A percentile compares a stretch with the other conserved stretches of the same genome.
Conservation (phyloP, 2,888 invertebrate genomes). For the Agrochola lota region DNA sequence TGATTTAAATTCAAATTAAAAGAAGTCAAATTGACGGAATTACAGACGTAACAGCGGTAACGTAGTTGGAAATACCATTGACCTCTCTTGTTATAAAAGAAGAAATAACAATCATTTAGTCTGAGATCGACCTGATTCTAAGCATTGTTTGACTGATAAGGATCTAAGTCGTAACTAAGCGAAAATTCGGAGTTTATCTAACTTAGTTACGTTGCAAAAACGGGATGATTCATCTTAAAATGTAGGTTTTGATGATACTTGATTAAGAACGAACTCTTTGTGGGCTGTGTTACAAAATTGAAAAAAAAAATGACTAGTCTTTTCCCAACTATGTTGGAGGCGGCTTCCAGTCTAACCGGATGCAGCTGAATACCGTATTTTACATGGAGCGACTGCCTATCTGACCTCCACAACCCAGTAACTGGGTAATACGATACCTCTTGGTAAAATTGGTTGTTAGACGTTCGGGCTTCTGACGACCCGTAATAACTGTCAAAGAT, state of each 20-base stretch:
- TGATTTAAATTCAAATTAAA: background rate
- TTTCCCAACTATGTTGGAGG: no score
- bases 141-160: slow-evolving; percentile 45
- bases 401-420: no score
- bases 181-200: slow-evolving; percentile 15
- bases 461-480: no score
- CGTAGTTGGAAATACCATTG: slow-evolving; percentile 40
- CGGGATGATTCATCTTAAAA: slow-evolving; percentile 19
- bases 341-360: no score
- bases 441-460: no score
- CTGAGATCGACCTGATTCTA: slow-evolving; percentile 37
- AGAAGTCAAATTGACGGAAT: background rate
- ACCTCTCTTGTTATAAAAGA: slow-evolving; percentile 21
- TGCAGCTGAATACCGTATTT: no score
- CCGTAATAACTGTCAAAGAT: no score
- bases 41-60: background rate
- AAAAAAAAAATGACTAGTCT: background rate
- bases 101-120: slow-evolving; percentile 28
- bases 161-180: slow-evolving; percentile 37
- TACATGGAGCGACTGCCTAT: no score
- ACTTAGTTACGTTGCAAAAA: slow-evolving; percentile 26
- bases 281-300: background rate
- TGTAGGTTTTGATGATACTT: slow-evolving; percentile 9
- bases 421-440: no score
- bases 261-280: slow-evolving; percentile 6